These are phyloP conservation scores for Poecile atricapillus DNA, from an alignment of 2,113 vertebrate species.

Conservation along the genomic window DNA sequence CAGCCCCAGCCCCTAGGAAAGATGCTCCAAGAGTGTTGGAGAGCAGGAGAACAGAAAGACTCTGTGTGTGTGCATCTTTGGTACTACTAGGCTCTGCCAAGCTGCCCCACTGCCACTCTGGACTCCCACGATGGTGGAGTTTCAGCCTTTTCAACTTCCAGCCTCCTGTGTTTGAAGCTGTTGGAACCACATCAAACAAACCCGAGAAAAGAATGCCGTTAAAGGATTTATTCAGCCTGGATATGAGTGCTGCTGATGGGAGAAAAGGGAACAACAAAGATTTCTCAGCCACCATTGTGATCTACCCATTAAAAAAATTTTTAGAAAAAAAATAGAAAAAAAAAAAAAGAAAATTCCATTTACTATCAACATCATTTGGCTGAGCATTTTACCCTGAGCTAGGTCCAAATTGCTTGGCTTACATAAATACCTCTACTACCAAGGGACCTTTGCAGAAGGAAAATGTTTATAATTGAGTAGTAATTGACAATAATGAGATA, in stretches of 20 bases:
- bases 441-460: not conserved
- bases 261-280: constrained; percentile 38
- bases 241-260: constrained; percentile 50
- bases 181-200: constrained; percentile 70
- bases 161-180: constrained; percentile 60
- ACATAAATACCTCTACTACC: not conserved
- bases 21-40: not conserved
- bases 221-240: constrained; percentile 66
- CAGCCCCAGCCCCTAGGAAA: rapidly evolving
- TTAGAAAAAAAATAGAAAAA: too few relatives aligned
- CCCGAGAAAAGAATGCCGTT: constrained; percentile 41
- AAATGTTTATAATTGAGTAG: not conserved
- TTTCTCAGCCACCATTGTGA: constrained; percentile 30
- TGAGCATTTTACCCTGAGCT: not conserved
- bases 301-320: not conserved
- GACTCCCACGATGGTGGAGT: not conserved
- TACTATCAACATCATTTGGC: constrained; percentile 8
- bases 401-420: not conserved
- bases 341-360: not conserved
- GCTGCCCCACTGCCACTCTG: not conserved
- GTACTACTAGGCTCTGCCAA: not conserved
- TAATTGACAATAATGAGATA: not conserved
- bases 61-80: not conserved
- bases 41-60: not conserved
- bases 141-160: constrained; percentile 46